phyloP scores from a whole-genome alignment of 1,140 invertebrate genomes.

The Archivesica marissinica region DNA sequence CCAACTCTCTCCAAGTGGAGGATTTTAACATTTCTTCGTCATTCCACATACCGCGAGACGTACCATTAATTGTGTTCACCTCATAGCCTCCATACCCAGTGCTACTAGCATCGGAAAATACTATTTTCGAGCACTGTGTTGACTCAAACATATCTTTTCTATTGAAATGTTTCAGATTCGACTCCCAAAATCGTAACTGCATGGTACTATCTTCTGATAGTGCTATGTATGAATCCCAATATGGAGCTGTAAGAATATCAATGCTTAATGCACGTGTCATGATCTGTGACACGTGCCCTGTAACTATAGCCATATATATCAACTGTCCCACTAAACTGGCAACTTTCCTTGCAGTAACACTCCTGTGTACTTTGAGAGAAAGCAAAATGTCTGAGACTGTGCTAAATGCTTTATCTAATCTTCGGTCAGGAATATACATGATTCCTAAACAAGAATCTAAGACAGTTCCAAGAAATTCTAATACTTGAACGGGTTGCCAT shows the following conservation, averaged over 20 bases:
- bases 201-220: not conserved
- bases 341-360: slow-evolving; percentile 31
- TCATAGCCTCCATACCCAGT: slow-evolving; percentile 15
- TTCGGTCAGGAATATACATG: slow-evolving; percentile 48
- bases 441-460: slow-evolving; percentile 37
- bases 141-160: not conserved
- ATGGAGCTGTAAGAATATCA: not conserved
- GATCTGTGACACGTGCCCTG: slow-evolving; percentile 57
- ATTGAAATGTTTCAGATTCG: not conserved
- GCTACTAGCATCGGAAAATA: slow-evolving; percentile 5
- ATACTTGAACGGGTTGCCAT: slow-evolving; percentile 35
- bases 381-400: slow-evolving; percentile 10
- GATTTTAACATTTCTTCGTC: not conserved
- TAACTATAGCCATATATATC: slow-evolving; percentile 52
- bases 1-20: slow-evolving; percentile 39
- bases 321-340: slow-evolving; percentile 61
- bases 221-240: not conserved
- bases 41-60: slow-evolving; percentile 18
- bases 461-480: slow-evolving; percentile 52
- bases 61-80: slow-evolving; percentile 8
- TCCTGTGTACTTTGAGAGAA: not conserved
- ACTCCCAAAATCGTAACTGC: slow-evolving; percentile 4
- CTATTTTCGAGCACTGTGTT: not conserved
- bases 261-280: slow-evolving; percentile 58
- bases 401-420: slow-evolving; percentile 39